These are phyloP conservation scores for Ellobius talpinus DNA, from an alignment of 2,113 vertebrate species.

Conservation along the genomic window DNA sequence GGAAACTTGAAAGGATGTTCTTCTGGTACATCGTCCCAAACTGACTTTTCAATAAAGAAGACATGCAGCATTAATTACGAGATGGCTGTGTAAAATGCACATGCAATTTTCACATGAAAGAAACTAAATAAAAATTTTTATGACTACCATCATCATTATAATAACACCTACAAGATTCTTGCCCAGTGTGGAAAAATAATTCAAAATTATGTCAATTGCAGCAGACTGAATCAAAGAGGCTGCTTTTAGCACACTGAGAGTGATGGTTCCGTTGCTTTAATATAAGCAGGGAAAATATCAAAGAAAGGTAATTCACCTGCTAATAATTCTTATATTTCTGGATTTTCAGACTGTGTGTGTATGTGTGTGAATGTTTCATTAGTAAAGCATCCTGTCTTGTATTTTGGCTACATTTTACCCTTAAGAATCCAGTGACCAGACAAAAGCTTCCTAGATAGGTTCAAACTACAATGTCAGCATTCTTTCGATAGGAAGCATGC, in stretches of 20 bases:
- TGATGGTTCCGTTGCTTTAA: conserved; percentile 19
- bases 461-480: not conserved
- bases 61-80: conserved; percentile 70
- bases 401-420: not conserved
- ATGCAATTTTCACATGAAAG: conserved; percentile 72
- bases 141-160: conserved; percentile 50
- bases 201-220: conserved; percentile 67
- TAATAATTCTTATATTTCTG: not conserved
- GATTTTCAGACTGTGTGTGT: not conserved
- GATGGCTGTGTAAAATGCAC: conserved; percentile 52
- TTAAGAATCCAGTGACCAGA: not conserved
- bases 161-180: conserved; percentile 51
- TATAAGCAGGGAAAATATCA: conserved; percentile 12
- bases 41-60: conserved; percentile 74
- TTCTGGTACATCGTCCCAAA: conserved; percentile 32
- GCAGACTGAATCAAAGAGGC: conserved; percentile 50
- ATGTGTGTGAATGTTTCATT: not conserved
- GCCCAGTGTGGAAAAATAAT: conserved; percentile 37
- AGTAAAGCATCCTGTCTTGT: not conserved
- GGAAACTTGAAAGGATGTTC: conserved; percentile 55
- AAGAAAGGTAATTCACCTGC: not conserved
- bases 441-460: not conserved
- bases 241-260: conserved; percentile 16
- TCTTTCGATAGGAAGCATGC: not conserved
- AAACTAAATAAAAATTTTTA: conserved; percentile 69